Percentiles rank a stretch among this genome's conserved stretches.
phyloP scores from a whole-genome alignment of 2,888 invertebrate species.

The Celastrina argiolus region DNA sequence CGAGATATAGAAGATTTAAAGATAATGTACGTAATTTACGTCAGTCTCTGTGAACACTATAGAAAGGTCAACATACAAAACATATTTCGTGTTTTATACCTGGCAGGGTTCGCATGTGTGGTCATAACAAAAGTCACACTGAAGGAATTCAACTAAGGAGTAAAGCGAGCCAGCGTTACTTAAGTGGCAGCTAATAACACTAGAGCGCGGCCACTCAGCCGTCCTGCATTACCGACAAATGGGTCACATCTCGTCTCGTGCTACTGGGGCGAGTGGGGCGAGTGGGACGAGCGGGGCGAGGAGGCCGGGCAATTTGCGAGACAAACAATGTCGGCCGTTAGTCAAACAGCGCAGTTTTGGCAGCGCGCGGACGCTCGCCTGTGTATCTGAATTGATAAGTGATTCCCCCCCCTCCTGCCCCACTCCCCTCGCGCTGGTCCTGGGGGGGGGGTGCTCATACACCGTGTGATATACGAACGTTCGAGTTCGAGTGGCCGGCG shows the following conservation, averaged over 20 bases:
- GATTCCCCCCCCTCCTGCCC: not conserved
- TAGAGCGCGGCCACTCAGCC: not conserved
- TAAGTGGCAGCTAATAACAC: not conserved
- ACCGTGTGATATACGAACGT: not conserved
- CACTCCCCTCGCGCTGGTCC: not conserved
- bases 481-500: not conserved
- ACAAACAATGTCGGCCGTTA: slow-evolving; percentile 11
- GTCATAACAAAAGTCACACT: not conserved
- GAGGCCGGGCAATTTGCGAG: not conserved
- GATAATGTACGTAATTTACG: too few relatives aligned
- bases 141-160: not conserved
- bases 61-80: too few relatives aligned
- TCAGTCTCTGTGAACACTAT: too few relatives aligned
- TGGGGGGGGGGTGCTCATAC: not conserved
- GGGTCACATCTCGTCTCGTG: not conserved
- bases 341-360: slow-evolving; percentile 9
- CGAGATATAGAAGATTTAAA: too few relatives aligned
- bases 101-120: not conserved
- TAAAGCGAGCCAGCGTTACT: not conserved
- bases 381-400: slow-evolving; percentile 11
- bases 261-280: not conserved
- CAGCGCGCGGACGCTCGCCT: not conserved
- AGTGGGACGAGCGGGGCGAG: not conserved
- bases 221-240: not conserved
- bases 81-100: too few relatives aligned